Evolutionary conservation across 1,140 invertebrate species (phyloP).

Genomic region (Ridgeia piscesae): DNA sequence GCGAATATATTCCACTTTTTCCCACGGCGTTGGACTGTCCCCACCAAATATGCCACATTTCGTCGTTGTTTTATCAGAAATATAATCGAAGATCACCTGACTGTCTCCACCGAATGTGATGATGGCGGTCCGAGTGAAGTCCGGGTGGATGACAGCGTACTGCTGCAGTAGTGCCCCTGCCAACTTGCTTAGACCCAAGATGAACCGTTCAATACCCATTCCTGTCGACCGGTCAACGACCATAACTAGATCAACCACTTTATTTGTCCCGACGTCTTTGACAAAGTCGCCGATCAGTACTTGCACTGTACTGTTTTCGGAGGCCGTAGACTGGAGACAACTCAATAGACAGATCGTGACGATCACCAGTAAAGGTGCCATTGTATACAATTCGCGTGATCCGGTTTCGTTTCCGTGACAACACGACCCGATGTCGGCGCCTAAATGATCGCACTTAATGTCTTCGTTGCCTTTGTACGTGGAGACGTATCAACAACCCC

Average conservation of each 20-base stretch:
- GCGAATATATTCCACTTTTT: background rate
- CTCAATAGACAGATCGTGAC: background rate
- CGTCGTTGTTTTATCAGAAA: background rate
- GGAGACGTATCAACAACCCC: background rate
- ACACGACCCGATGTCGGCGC: background rate
- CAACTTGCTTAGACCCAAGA: background rate
- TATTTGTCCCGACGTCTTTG: background rate
- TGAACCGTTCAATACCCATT: background rate
- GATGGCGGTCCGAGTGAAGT: background rate
- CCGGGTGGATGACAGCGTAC: background rate
- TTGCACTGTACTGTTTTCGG: background rate
- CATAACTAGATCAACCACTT: background rate
- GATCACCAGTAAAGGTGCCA: background rate
- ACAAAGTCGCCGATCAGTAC: constrained; percentile 1
- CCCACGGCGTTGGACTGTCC: constrained; percentile 6
- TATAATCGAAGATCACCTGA: background rate
- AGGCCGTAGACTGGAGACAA: background rate
- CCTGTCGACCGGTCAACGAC: constrained; percentile 9
- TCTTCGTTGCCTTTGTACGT: background rate
- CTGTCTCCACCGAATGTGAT: constrained; percentile 7
- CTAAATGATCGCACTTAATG: background rate
- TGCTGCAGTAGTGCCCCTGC: background rate
- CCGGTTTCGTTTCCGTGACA: background rate
- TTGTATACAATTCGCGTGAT: background rate
- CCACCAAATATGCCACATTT: constrained; percentile 10